Conservation (phyloP, 2,888 invertebrate species). For the Heliconius charithonia region DNA sequence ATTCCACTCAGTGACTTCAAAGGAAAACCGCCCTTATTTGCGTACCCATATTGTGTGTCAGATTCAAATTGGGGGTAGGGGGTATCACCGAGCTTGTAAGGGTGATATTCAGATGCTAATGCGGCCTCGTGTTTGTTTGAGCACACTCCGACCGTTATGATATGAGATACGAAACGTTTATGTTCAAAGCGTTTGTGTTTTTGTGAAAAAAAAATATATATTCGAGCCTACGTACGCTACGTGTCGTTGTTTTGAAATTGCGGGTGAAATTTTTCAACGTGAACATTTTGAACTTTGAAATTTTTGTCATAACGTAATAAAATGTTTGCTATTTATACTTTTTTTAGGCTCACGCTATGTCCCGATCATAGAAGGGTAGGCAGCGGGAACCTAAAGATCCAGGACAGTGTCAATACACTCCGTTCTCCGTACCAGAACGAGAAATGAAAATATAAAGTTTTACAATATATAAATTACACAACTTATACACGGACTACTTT, state of each 20-base stretch:
- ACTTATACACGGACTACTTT: not conserved
- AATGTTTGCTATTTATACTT: not conserved
- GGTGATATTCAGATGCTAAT: constrained; percentile 34
- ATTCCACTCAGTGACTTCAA: constrained; percentile 32
- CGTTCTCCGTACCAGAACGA: too few relatives aligned
- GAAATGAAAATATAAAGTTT: too few relatives aligned
- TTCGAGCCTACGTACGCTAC: constrained; percentile 16
- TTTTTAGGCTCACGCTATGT: not conserved
- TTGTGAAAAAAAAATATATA: constrained; percentile 29
- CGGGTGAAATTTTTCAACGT: constrained; percentile 28
- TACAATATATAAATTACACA: too few relatives aligned
- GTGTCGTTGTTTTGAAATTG: constrained; percentile 29
- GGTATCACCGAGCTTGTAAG: constrained; percentile 14
- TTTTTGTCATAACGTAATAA: not conserved
- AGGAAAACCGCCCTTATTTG: constrained; percentile 31
- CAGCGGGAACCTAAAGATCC: too few relatives aligned
- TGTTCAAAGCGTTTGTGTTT: constrained; percentile 35
- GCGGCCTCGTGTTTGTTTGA: constrained; percentile 37
- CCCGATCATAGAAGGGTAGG: too few relatives aligned
- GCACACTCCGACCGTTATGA: constrained; percentile 31
- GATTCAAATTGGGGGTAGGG: constrained; percentile 27
- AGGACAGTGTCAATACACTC: too few relatives aligned
- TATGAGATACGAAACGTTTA: constrained; percentile 38
- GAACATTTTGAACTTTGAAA: constrained; percentile 10
- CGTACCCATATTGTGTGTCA: not conserved